These are phyloP conservation scores for Anaspis maculata DNA, from an alignment of 2,888 invertebrate species.

Conservation along the genomic window DNA sequence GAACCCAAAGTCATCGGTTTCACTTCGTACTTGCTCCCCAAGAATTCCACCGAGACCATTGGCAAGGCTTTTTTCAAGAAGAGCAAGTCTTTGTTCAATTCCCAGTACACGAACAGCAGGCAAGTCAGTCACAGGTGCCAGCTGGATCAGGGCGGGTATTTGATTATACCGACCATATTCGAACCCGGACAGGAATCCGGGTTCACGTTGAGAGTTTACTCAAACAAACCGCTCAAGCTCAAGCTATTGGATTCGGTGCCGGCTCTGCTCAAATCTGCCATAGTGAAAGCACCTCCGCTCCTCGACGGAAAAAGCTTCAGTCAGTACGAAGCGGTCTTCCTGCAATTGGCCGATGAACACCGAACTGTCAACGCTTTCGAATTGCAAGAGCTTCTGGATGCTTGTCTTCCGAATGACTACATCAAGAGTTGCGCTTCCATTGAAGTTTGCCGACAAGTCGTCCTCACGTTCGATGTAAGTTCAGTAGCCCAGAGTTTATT, in stretches of 20 bases:
- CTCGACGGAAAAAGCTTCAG: slow-evolving; percentile 65
- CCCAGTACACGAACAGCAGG: slow-evolving; percentile 85
- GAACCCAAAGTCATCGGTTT: slow-evolving; percentile 92
- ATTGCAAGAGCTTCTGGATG: slow-evolving; percentile 80
- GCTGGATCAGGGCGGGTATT: slow-evolving; percentile 72
- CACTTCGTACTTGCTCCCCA: slow-evolving; percentile 70
- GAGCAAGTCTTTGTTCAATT: slow-evolving; percentile 79
- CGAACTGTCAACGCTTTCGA: slow-evolving; percentile 85
- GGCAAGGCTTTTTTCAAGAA: slow-evolving; percentile 74
- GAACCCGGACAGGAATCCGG: slow-evolving; percentile 85
- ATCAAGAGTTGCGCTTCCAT: slow-evolving; percentile 90
- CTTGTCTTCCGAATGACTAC: slow-evolving; percentile 87
- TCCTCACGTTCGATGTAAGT: slow-evolving; percentile 83
- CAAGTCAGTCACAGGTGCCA: slow-evolving; percentile 57
- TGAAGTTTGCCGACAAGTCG: slow-evolving; percentile 85
- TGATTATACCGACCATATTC: slow-evolving; percentile 84
- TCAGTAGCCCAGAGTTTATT: slow-evolving; percentile 20
- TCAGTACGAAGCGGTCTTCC: slow-evolving; percentile 83
- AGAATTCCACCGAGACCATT: slow-evolving; percentile 65
- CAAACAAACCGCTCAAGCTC: slow-evolving; percentile 68
- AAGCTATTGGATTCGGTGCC: slow-evolving; percentile 63
- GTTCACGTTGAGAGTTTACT: slow-evolving; percentile 76
- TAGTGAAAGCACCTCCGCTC: slow-evolving; percentile 66
- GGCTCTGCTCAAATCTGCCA: slow-evolving; percentile 60
- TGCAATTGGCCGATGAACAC: slow-evolving; percentile 86